These are phyloP conservation scores for Molanna angustata DNA, from an alignment of 2,888 invertebrate genomes.

Conservation along the genomic window DNA sequence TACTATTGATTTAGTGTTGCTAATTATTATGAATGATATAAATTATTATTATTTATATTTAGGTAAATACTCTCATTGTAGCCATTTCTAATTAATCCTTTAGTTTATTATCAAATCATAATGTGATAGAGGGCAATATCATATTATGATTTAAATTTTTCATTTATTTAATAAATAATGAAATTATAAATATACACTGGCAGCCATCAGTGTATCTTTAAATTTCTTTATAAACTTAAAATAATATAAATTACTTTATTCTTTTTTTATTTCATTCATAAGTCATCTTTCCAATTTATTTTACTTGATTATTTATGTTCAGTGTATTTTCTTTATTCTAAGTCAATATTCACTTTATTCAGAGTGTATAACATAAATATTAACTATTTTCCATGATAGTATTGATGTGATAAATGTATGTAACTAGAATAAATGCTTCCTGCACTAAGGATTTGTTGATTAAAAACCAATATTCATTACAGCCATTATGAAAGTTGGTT, in stretches of 20 bases:
- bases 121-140: slow-evolving; percentile 31
- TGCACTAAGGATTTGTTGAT: slow-evolving; percentile 14
- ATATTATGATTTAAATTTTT: slow-evolving; percentile 9
- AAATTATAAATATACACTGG: slow-evolving; percentile 19
- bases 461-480: slow-evolving; percentile 48
- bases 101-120: slow-evolving; percentile 10
- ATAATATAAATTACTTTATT: neutral
- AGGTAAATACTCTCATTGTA: neutral
- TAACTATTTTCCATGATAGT: no score
- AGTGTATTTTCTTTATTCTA: no score
- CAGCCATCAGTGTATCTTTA: slow-evolving; percentile 29
- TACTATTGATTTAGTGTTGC: no score
- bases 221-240: neutral
- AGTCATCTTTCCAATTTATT: no score
- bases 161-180: slow-evolving; percentile 3
- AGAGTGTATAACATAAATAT: no score
- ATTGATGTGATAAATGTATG: no score
- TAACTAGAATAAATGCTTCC: slow-evolving; percentile 3
- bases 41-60: neutral
- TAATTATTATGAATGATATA: slow-evolving; percentile 2
- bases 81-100: neutral
- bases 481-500: slow-evolving; percentile 56
- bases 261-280: neutral
- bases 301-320: no score
- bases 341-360: no score